Conservation (phyloP, 2,888 invertebrate genomes). For the Nipponacmea schrenckii region DNA sequence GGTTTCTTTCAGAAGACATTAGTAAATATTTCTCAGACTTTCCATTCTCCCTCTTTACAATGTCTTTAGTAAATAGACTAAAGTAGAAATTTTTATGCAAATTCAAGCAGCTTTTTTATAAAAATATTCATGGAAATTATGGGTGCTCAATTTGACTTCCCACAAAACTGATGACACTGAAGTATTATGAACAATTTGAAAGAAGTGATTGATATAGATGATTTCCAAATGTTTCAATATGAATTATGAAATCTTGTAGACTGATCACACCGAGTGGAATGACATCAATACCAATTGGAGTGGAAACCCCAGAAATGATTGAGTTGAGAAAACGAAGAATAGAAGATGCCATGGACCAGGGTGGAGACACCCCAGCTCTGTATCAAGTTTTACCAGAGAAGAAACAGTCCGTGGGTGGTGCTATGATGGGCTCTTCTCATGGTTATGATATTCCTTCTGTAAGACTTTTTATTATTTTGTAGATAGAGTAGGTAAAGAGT, state of each 20-base stretch:
- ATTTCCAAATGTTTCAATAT: too few relatives aligned
- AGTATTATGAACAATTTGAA: too few relatives aligned
- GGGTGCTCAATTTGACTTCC: too few relatives aligned
- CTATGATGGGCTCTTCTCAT: constrained; percentile 95
- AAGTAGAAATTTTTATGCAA: too few relatives aligned
- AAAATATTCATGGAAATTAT: too few relatives aligned
- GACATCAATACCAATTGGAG: constrained; percentile 88
- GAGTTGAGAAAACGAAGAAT: constrained; percentile 96
- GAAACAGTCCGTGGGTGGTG: constrained; percentile 78
- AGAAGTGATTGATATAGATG: too few relatives aligned
- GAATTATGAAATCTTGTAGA: constrained; percentile 33
- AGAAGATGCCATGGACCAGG: constrained; percentile 93
- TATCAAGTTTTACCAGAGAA: constrained; percentile 97
- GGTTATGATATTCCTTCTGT: constrained; percentile 91
- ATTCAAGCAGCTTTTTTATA: too few relatives aligned
- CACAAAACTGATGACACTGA: too few relatives aligned
- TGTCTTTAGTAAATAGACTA: too few relatives aligned
- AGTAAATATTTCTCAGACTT: too few relatives aligned
- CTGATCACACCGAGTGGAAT: constrained; percentile 94
- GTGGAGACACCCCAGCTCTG: constrained; percentile 93
- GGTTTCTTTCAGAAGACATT: too few relatives aligned
- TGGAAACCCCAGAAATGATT: constrained; percentile 98
- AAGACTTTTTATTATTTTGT: constrained; percentile 28
- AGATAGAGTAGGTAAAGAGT: background rate
- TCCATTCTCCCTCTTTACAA: too few relatives aligned